These are phyloP conservation scores for Bergia puertoricense DNA, from an alignment of 92 coral and sea anemone species.

Conservation along the genomic window DNA sequence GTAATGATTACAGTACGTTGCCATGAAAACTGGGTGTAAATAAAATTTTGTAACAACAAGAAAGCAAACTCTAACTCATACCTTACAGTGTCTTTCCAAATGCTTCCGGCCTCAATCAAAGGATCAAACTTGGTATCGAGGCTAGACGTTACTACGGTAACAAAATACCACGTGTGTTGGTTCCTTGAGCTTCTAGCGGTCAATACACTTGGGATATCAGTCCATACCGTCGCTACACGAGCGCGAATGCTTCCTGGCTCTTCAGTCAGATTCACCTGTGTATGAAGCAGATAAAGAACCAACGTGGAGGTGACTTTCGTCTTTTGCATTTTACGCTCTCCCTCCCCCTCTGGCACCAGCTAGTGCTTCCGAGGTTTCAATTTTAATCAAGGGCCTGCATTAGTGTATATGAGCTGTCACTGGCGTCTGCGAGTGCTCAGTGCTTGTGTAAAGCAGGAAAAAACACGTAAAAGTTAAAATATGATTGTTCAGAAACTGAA, in stretches of 20 bases:
- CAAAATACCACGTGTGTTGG: conserved; percentile 72
- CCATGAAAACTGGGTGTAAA: no score
- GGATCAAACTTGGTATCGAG: conserved; percentile 73
- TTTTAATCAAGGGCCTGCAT: no score
- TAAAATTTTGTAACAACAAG: background rate
- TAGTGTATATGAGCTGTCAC: no score
- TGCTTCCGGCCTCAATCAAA: conserved; percentile 61
- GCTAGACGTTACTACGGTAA: conserved; percentile 79
- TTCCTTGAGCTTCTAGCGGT: conserved; percentile 49
- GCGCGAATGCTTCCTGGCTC: conserved; percentile 68
- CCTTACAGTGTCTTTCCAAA: conserved; percentile 73
- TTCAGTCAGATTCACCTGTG: conserved; percentile 76
- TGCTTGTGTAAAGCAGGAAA: no score
- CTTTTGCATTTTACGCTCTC: no score
- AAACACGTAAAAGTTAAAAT: no score
- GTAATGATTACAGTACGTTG: no score
- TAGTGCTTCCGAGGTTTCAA: no score
- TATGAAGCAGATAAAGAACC: background rate
- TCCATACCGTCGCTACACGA: conserved; percentile 70
- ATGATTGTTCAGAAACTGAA: no score
- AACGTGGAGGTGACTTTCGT: no score
- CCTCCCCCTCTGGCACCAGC: no score
- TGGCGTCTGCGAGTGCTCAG: no score
- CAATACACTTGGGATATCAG: conserved; percentile 51
- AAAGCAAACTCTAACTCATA: conserved; percentile 18